These are phyloP conservation scores for Nomia melanderi DNA, from an alignment of 1,140 invertebrate genomes.

Conservation along the genomic window DNA sequence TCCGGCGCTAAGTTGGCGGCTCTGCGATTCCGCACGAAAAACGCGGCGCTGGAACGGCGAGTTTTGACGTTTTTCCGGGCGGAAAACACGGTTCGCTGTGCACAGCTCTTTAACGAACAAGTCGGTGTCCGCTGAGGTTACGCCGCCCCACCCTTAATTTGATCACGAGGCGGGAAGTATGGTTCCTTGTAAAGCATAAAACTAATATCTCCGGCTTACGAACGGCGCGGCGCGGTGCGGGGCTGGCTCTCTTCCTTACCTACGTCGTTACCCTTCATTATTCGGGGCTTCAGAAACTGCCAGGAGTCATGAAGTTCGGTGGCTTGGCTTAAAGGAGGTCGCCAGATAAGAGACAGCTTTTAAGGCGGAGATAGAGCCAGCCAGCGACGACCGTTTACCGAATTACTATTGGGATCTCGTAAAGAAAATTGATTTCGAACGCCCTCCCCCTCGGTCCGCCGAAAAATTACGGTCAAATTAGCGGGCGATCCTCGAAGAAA, in stretches of 20 bases:
- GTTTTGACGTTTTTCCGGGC: not conserved
- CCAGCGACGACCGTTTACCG: not conserved
- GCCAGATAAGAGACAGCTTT: slow-evolving; percentile 7
- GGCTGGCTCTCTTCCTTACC: slow-evolving; percentile 1
- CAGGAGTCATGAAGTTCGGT: slow-evolving; percentile 6
- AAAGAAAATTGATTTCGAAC: slow-evolving; percentile 2
- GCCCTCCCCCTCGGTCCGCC: not conserved
- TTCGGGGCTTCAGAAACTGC: slow-evolving; percentile 1
- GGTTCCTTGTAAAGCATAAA: slow-evolving; percentile 39
- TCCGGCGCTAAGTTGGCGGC: not conserved
- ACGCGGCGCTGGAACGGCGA: not conserved
- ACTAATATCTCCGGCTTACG: slow-evolving; percentile 23
- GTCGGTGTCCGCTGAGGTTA: not conserved
- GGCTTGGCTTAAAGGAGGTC: slow-evolving; percentile 1
- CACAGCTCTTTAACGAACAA: slow-evolving; percentile 21
- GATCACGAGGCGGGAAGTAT: slow-evolving; percentile 29
- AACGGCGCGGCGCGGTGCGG: no score
- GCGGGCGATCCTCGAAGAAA: not conserved
- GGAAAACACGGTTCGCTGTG: not conserved
- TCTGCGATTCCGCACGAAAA: not conserved
- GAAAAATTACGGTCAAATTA: not conserved
- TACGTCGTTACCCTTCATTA: slow-evolving; percentile 14
- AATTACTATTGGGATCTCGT: not conserved
- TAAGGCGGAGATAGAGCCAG: not conserved
- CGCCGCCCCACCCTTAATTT: slow-evolving; percentile 9